Percentiles rank a stretch among this genome's conserved stretches.
phyloP scores from a whole-genome alignment of 2,797 vertebrate species.

The Lepilemur ruficaudatus region DNA sequence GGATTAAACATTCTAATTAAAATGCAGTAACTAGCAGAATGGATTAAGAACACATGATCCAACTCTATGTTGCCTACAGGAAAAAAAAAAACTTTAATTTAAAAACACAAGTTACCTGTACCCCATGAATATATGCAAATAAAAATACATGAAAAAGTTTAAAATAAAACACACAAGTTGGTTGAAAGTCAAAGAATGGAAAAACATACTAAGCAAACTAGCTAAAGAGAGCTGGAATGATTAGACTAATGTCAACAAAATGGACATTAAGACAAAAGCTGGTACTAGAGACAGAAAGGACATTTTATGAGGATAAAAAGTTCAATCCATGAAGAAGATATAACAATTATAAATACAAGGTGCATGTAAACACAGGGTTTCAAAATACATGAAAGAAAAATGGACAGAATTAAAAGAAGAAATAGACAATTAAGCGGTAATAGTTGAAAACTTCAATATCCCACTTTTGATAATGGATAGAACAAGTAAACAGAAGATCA shows the following conservation, averaged over 20 bases:
- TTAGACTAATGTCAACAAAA: not conserved
- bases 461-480: not conserved
- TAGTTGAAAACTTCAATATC: not conserved
- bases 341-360: not conserved
- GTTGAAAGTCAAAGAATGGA: not conserved
- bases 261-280: not conserved
- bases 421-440: not conserved
- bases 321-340: not conserved
- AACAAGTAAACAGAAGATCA: not conserved
- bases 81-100: not conserved
- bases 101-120: not conserved
- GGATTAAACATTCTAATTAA: not conserved
- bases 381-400: constrained; percentile 8
- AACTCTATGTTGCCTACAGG: not conserved
- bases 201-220: not conserved
- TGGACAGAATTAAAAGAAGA: not conserved
- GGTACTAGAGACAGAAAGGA: not conserved
- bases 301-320: not conserved
- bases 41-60: not conserved
- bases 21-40: not conserved
- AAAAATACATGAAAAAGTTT: not conserved
- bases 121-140: not conserved
- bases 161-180: not conserved
- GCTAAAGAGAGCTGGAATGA: not conserved
- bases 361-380: not conserved